Evolutionary conservation across 2,113 vertebrate genomes (phyloP), one percentile per base, ranked within the genome.

Genomic region (Trachemys scripta): DNA sequence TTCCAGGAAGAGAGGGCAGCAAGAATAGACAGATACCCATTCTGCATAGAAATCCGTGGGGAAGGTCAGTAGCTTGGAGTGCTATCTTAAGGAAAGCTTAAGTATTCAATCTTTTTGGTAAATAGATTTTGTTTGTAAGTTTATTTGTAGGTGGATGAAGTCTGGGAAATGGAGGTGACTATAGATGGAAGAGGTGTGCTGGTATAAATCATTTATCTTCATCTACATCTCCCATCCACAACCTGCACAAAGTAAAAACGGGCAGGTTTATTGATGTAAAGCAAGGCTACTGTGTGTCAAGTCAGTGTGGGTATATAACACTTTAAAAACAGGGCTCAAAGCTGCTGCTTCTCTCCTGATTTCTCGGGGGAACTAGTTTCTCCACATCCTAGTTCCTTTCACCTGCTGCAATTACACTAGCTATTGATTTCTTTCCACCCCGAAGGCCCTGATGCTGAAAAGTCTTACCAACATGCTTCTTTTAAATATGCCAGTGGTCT

Each of bases 401-500:
- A 72, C 83, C 80, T 17, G 81, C 81, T 13, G 24, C n/a, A 5
- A 56, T 69, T 0, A 0, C 5, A 0, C 65, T 79, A 16, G 1
- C 38, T 2, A 3, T 13, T 29, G 1, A 0, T 89, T 90, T 49
- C 4, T 69, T 35, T 59, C 69, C 85, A 1, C 0, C 45, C 65
- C 57, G 50, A 2, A 53, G 84, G 25, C 49, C 0, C 0, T 17
- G 65, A 16, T 20, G 25, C 0, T 0, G 2, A 2, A 2, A 50
- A 45, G 5, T n/a, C 49, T 51, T 9, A 13, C 56, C 0, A 2
- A 1, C 0, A 0, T 5, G 0, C 0, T 0, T 9, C 51, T 69
- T 42, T 72, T 0, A 0, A n/a, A 1, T 38, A 22, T 50, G 84
- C n/a, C 35, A n/a, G 7, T 72, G 9, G 19, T n/a, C 17, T 69